Evolutionary conservation across 2,113 vertebrate species (phyloP).

Genomic region (Istiophorus platypterus): DNA sequence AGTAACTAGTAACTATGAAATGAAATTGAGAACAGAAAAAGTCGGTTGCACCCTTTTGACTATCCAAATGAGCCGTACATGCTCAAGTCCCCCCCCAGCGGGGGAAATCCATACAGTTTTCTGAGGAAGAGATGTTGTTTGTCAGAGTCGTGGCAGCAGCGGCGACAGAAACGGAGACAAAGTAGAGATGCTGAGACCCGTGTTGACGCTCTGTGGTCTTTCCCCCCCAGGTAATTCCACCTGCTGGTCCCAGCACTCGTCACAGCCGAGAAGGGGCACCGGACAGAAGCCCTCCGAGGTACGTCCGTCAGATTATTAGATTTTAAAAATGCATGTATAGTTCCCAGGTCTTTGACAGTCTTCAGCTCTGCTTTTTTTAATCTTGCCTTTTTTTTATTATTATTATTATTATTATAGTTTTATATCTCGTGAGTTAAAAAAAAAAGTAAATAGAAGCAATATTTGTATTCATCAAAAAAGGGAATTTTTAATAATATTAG

Average conservation of each 20-base stretch:
- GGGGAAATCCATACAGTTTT: background rate
- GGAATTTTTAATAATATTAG: background rate
- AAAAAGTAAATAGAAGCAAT: too few species aligned
- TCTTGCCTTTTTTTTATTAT: too few species aligned
- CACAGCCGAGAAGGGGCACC: constrained; percentile 87
- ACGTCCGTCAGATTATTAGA: constrained; percentile 11
- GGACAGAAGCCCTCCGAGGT: constrained; percentile 97
- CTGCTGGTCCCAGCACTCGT: constrained; percentile 95
- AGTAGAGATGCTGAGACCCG: background rate
- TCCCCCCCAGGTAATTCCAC: constrained; percentile 90
- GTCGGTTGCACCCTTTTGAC: constrained; percentile 8
- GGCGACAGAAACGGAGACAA: background rate
- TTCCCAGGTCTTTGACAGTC: background rate
- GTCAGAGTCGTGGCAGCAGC: background rate
- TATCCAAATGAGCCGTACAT: constrained; percentile 24
- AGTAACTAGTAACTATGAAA: background rate
- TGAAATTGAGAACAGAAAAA: constrained; percentile 42
- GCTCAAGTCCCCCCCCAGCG: background rate
- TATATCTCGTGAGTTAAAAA: background rate
- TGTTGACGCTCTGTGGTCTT: background rate
- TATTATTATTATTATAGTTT: background rate
- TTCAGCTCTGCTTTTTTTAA: background rate
- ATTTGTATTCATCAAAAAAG: background rate
- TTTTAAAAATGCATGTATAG: background rate
- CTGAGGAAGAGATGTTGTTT: background rate